phyloP scores from a whole-genome alignment of 2,113 vertebrate genomes.

The Oncorhynchus mykiss region DNA sequence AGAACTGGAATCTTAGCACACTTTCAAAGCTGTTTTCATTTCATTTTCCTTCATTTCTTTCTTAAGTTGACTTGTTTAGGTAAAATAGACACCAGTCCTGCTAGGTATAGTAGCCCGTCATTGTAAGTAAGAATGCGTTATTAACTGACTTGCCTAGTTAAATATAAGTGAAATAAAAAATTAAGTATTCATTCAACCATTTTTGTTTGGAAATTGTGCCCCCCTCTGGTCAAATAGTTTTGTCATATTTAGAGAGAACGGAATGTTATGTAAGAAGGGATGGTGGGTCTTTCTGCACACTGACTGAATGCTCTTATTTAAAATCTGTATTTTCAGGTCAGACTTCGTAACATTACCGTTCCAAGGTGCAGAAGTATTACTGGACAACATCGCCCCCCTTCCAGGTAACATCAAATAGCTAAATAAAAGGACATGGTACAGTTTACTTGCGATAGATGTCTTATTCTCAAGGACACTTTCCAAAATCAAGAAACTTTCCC shows the following conservation, averaged over 20 bases:
- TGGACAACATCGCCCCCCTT: conserved; percentile 90
- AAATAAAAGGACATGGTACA: background rate
- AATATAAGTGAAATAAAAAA: background rate
- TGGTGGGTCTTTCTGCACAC: background rate
- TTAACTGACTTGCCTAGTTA: too few species aligned
- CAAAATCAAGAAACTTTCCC: background rate
- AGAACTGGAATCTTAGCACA: too few species aligned
- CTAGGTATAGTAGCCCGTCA: background rate
- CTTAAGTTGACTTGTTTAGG: background rate
- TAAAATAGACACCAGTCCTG: background rate
- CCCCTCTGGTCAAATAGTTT: background rate
- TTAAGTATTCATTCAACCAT: background rate
- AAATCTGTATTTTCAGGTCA: conserved; percentile 74
- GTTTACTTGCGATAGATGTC: background rate
- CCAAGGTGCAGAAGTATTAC: conserved; percentile 93
- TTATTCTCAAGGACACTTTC: background rate
- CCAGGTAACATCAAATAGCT: conserved; percentile 76
- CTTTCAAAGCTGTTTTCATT: too few species aligned
- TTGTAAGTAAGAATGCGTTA: too few species aligned
- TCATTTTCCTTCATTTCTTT: background rate
- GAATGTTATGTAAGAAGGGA: background rate
- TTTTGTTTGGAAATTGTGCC: background rate
- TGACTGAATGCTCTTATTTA: background rate
- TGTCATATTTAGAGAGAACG: background rate
- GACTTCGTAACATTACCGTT: conserved; percentile 97